Conservation (phyloP, 2,888 invertebrate genomes). For the Conchocele bisecta region DNA sequence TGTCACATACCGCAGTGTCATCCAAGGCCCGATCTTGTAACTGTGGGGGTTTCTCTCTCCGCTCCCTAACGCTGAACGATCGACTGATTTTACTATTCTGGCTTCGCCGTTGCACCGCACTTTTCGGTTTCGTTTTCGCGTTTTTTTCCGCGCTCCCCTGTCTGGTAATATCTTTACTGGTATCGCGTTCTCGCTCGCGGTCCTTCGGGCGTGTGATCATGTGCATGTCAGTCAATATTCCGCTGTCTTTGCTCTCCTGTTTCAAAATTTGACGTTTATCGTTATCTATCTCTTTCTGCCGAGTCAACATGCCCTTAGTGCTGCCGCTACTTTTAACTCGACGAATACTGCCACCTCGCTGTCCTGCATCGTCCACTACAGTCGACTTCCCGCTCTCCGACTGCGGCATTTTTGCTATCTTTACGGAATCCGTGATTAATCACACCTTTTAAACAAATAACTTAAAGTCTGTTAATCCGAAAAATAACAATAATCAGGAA, state of each 20-base stretch:
- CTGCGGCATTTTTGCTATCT: no score
- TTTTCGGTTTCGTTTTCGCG: constrained; percentile 24
- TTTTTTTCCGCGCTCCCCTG: constrained; percentile 7
- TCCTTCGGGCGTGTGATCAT: constrained; percentile 48
- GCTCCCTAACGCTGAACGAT: constrained; percentile 55
- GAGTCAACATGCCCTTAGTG: constrained; percentile 39
- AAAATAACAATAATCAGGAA: no score
- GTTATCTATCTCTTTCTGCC: constrained; percentile 56
- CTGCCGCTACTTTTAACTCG: constrained; percentile 35
- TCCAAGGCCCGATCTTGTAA: constrained; percentile 44
- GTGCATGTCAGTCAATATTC: constrained; percentile 65
- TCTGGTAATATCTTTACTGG: constrained; percentile 17
- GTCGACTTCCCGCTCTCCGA: no score
- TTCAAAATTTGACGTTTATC: constrained; percentile 64
- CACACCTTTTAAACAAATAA: no score
- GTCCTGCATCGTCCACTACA: neutral
- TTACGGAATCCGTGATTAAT: no score
- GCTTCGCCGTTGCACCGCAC: constrained; percentile 39
- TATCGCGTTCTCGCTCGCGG: neutral
- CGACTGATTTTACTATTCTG: constrained; percentile 52
- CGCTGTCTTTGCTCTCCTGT: constrained; percentile 68
- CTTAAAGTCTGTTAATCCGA: no score
- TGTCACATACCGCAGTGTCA: constrained; percentile 57
- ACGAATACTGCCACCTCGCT: neutral
- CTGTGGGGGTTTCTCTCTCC: constrained; percentile 43